phyloP scores from a whole-genome alignment of 2,797 vertebrate species.

The Eleutherodactylus coqui region DNA sequence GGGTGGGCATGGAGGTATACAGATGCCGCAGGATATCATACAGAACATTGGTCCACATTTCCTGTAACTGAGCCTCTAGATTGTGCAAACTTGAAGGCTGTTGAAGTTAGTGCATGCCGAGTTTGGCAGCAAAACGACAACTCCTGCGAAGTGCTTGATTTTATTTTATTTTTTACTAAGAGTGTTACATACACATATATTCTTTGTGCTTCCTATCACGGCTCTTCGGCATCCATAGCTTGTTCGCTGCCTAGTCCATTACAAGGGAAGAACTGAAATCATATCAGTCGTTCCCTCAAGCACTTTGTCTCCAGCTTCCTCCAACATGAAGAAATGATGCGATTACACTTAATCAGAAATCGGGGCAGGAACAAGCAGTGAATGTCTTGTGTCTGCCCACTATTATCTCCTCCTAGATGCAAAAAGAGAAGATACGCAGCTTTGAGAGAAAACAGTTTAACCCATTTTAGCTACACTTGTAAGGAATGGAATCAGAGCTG shows the following conservation, averaged over 20 bases:
- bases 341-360: conserved; percentile 36
- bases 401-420: conserved; percentile 1
- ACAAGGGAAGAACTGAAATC: conserved; percentile 5
- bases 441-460: background rate
- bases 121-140: too few species aligned
- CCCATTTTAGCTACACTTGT: background rate
- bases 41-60: too few species aligned
- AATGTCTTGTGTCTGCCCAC: conserved; percentile 1
- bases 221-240: background rate
- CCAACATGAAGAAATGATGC: conserved; percentile 18
- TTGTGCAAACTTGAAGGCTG: too few species aligned
- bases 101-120: too few species aligned
- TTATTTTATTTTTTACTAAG: too few species aligned
- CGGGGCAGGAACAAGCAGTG: background rate
- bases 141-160: too few species aligned
- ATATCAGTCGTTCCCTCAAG: conserved; percentile 19
- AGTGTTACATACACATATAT: background rate
- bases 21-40: too few species aligned
- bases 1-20: too few species aligned
- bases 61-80: too few species aligned
- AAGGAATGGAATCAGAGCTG: background rate
- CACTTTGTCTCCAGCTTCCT: conserved; percentile 28
- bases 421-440: background rate
- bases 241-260: background rate
- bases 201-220: background rate